phyloP scores from a whole-genome alignment of 2,888 invertebrate species.

The Drosophila formosana region DNA sequence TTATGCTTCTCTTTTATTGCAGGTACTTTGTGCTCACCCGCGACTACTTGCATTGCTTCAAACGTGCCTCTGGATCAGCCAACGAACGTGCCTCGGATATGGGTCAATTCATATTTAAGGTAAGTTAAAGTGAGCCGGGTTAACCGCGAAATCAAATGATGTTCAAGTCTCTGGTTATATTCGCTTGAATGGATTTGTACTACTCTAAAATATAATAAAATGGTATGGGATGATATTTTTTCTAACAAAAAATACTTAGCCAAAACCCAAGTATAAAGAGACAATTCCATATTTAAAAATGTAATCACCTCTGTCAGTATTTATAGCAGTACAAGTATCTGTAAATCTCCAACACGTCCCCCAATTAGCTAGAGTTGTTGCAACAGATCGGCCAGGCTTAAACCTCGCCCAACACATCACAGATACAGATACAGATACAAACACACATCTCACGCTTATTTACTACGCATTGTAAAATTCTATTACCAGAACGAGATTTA shows the following conservation, averaged over 20 bases:
- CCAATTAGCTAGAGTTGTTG: conserved; percentile 12
- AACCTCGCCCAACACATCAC: conserved; percentile 15
- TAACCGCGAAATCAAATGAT: neutral
- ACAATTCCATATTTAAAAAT: conserved; percentile 4
- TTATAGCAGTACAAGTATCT: conserved; percentile 15
- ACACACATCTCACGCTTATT: conserved; percentile 47
- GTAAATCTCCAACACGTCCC: conserved; percentile 29
- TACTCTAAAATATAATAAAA: too few species aligned
- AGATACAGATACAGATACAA: conserved; percentile 13
- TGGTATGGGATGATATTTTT: too few species aligned
- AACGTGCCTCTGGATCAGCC: conserved; percentile 87
- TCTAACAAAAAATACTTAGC: too few species aligned
- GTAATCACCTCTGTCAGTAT: conserved; percentile 5
- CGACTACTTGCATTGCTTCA: conserved; percentile 89
- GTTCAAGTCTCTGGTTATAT: neutral
- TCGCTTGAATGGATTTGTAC: too few species aligned
- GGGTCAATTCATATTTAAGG: conserved; percentile 89
- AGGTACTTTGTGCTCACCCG: conserved; percentile 88
- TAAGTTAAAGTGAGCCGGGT: conserved; percentile 57
- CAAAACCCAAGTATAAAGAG: too few species aligned
- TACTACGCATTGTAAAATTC: conserved; percentile 62
- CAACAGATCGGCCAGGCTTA: conserved; percentile 26
- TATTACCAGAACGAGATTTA: conserved; percentile 67
- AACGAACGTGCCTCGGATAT: conserved; percentile 87
- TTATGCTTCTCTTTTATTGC: conserved; percentile 48